Conservation (phyloP, 2,888 invertebrate species). For the Philopedon plagiatum region DNA sequence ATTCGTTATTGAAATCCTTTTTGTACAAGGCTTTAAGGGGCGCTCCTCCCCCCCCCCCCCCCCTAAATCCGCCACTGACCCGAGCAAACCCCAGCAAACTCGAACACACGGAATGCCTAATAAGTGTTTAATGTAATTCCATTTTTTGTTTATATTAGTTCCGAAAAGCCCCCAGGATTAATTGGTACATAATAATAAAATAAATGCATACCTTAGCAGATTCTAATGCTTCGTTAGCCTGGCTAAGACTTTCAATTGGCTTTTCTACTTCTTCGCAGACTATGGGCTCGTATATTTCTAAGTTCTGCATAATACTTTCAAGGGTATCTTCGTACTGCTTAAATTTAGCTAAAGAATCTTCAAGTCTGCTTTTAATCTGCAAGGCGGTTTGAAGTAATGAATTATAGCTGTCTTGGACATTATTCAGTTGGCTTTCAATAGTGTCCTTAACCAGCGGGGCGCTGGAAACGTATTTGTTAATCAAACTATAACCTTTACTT, state of each 20-base stretch:
- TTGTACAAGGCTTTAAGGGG: no score
- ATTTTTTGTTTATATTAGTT: no score
- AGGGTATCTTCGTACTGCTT: slow-evolving; percentile 93
- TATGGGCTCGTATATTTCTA: slow-evolving; percentile 85
- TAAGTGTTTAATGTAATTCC: no score
- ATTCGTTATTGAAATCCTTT: no score
- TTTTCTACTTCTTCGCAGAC: slow-evolving; percentile 82
- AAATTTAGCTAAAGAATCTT: slow-evolving; percentile 92
- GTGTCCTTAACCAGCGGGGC: slow-evolving; percentile 83
- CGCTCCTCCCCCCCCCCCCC: no score
- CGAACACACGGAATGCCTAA: no score
- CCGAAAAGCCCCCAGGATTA: no score
- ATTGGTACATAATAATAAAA: no score
- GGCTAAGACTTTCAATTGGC: slow-evolving; percentile 81
- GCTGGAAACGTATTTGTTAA: slow-evolving; percentile 81
- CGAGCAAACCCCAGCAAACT: no score
- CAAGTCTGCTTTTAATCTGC: slow-evolving; percentile 90
- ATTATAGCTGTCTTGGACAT: slow-evolving; percentile 94
- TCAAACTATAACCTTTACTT: slow-evolving; percentile 86
- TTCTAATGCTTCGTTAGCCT: slow-evolving; percentile 81
- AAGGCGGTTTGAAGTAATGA: slow-evolving; percentile 90
- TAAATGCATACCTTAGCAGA: slow-evolving; percentile 77
- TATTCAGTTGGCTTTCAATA: slow-evolving; percentile 88
- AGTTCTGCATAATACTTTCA: slow-evolving; percentile 85
- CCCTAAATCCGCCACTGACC: no score